Evolutionary conservation across 2,797 vertebrate genomes (phyloP), one percentile per base, ranked within the genome.

Genomic region (Fistularia commersonii): DNA sequence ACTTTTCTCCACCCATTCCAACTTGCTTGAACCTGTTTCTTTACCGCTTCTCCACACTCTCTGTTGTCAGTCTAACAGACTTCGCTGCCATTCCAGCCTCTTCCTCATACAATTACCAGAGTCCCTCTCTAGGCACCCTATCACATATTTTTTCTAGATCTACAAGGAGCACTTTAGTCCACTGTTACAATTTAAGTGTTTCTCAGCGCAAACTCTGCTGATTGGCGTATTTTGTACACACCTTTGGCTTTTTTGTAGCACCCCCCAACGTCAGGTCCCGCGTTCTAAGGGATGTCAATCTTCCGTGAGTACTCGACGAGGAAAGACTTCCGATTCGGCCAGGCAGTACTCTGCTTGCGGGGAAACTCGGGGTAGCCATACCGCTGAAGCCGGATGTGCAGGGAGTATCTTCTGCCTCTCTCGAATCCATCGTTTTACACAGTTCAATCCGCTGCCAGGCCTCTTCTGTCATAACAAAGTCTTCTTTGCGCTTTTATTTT

Each of bases 181-280:
- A 23, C 23, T 2, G 4, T 4, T 23, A 23, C 23, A 23, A 4
- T 23, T 23, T 23, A 23, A 2, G 23, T 23, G 2, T 23, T 23
- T 23, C 2, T 23, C 23, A 23, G 23, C 2, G 23, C n/a, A 23
- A 23, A 23, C 23, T 2, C 23, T 4, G 23, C 23, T 23, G 23
- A 23, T 23, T 23, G 23, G 11, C 3, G 11, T 10, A 1, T 36
- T 9, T 47, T 36, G 15, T 8, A 33, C n/a, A 11, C 41, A 90
- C 89, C 89, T 90, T 90, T 5, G 75, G 9, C 40, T 84, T 86
- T 44, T 90, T 91, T 43, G 79, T 73, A 15, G 74, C 72, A 11
- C 89, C 90, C 3, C 89, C 88, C 41, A 92, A 74, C 0, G 90
- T 92, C 36, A 92, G 69, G 66, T 92, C 90, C 60, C 90, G 85